phyloP scores from a whole-genome alignment of 30 jellyfish, hydroid and myxozoan species.

The Chrysaora quinquecirrha region DNA sequence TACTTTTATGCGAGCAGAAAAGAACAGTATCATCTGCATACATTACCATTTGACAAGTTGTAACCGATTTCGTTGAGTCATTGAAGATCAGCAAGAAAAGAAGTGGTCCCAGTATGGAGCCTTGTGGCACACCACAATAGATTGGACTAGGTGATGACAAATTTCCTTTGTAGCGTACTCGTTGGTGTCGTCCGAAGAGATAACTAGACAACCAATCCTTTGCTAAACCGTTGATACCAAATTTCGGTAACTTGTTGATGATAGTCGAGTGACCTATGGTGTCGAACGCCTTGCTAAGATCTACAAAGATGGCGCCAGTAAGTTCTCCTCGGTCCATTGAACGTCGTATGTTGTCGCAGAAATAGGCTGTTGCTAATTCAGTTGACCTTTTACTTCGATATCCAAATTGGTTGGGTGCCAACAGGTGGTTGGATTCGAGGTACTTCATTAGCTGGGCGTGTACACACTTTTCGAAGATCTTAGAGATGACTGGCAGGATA shows the following conservation, averaged over 20 bases:
- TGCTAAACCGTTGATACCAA: too few species aligned
- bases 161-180: conserved; percentile 17
- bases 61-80: conserved; percentile 4
- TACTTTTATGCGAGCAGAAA: conserved; percentile 28
- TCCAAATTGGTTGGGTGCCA: conserved; percentile 52
- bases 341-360: conserved; percentile 58
- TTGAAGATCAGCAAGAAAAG: conserved; percentile 29
- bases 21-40: conserved; percentile 48
- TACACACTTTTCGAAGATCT: conserved; percentile 35
- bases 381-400: too few species aligned
- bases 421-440: conserved; percentile 39
- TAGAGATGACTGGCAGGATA: conserved; percentile 46
- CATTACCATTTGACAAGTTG: conserved; percentile 32
- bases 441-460: conserved; percentile 37
- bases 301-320: too few species aligned
- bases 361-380: conserved; percentile 66
- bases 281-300: conserved; percentile 70
- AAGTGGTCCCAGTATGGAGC: conserved; percentile 60
- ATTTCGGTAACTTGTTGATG: conserved; percentile 43
- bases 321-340: conserved; percentile 54
- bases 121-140: conserved; percentile 61
- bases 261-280: conserved; percentile 49
- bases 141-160: conserved; percentile 34
- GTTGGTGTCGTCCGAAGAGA: conserved; percentile 35
- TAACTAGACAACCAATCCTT: conserved; percentile 41